Base-by-base conservation (phyloP, 1,140 invertebrate species). In the Drosophila virilis region DNA sequence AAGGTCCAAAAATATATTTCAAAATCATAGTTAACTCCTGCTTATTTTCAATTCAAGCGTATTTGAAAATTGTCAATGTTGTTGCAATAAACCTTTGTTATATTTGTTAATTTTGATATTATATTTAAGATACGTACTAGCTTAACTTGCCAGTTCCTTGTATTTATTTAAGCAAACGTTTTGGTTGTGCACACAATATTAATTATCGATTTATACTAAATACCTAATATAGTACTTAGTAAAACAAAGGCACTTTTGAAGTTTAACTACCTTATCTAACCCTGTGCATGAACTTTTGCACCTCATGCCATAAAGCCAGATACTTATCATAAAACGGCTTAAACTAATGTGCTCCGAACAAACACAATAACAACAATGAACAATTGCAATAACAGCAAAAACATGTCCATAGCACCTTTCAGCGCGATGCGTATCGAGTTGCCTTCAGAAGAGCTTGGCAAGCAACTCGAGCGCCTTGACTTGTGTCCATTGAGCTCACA, bases 261-360 rank as follows among this genome's bases (percentile, higher is more conserved):
- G 54, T 17, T 48, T 15, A 9, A 35, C 5, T 35, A 12, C 17
- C 48, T 12, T 10, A 37, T 61, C 59, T 77, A 72, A 82, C 71
- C 78, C 66, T 43, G 52, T 60, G 70, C 72, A 67, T 86, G 82
- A 86, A 79, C 82, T 74, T 78, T 83, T 72, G 54, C 76, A 88
- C 72, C 76, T 73, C 55, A 55, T 71, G 71, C 51, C 54, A 72
- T 52, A 60, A 76, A 77, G 76, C 80, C 77, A 46, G 15, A 5
- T 66, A 60, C 78, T 73, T 82, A 88, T 86, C 77, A 79, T 83
- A 72, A 78, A 83, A 89, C 61, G 79, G 73, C 83, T 89, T 72
- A 70, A 9, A 65, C 83, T 82, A 85, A 84, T 84, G 77, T 84
- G 78, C 79, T 43, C 35, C 55, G 32, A 72, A 57, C 61, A 42